Conservation (phyloP, 2,113 vertebrate genomes). For the Paradoxurus hermaphroditus region DNA sequence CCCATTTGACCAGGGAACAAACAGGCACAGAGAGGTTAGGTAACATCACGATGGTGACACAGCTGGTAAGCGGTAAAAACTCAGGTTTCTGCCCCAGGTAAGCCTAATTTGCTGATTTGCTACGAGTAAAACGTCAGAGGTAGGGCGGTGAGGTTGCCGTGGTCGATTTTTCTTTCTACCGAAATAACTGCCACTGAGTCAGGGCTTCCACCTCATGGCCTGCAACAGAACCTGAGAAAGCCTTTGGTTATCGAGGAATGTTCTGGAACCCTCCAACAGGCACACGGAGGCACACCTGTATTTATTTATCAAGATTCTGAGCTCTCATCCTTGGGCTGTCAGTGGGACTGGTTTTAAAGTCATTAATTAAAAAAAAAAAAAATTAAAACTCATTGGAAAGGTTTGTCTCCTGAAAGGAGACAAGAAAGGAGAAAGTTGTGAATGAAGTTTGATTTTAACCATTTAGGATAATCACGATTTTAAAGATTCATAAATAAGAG, state of each 20-base stretch:
- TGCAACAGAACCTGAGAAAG: not conserved
- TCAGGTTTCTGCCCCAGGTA: not conserved
- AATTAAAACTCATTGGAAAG: constrained; percentile 22
- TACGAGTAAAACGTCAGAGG: not conserved
- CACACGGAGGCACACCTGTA: not conserved
- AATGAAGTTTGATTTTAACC: constrained; percentile 36
- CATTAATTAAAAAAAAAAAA: not conserved
- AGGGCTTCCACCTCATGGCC: not conserved
- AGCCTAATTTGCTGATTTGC: not conserved
- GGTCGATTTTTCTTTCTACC: not conserved
- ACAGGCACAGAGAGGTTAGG: not conserved
- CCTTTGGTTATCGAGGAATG: not conserved
- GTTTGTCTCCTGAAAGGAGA: constrained; percentile 49
- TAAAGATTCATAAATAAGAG: constrained; percentile 16
- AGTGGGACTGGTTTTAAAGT: constrained; percentile 18
- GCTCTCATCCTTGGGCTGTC: not conserved
- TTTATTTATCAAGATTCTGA: constrained; percentile 28
- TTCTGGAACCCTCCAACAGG: not conserved
- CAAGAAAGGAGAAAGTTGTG: constrained; percentile 52
- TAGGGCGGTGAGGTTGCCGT: fast-evolving
- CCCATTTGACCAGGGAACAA: not conserved
- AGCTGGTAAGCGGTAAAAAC: not conserved
- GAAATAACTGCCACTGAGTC: not conserved
- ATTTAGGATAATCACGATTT: not conserved
- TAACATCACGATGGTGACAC: not conserved